Evolutionary conservation across 2,113 vertebrate species (phyloP), one percentile per base, ranked within the genome.

Genomic region (Phaetusa simplex): DNA sequence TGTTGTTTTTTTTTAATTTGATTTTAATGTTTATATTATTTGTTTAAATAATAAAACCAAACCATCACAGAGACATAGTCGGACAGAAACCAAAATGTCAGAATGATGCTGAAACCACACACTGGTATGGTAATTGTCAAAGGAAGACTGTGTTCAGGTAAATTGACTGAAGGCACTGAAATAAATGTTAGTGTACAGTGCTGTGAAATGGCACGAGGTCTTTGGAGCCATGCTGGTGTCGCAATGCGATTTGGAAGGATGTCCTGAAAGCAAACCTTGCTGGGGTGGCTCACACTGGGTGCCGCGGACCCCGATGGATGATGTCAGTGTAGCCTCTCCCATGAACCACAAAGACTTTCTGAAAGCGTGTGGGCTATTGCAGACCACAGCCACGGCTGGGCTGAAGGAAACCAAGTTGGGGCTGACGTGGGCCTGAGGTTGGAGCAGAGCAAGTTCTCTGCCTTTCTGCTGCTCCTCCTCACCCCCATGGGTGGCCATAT

Each of bases 11-110:
- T 15, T 32, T 9, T 15, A 86, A 76, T 96, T 95, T 65, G 22
- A 72, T 86, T 96, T 93, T 82, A 67, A 95, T 87, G 94, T 90
- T 93, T 93, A 64, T 88, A 92, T 95, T 43, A 58, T 91, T 96
- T 93, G 88, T 96, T 94, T 88, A 83, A 83, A 29, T 55, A 88
- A 77, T 47, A 50, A 87, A 76, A 16, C 34, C 27, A 71, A 79
- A 36, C 74, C 45, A 53, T 72, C 18, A 16, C 3, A 53, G 94
- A 92, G 55, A 56, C 6, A 9, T 53, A 17, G 56, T 16, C 0
- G 0, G 83, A 26, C 6, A 2, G 52, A 65, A 71, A 82, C 30
- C 52, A 82, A 81, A 88, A 11, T 3, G 5, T n/a, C 9, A 66
- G 45, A 92, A 50, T 50, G 72, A 32, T 71, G 22, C 32, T 30